phyloP scores from a whole-genome alignment of 2,113 vertebrate genomes.

The Melanerpes aurifrons region DNA sequence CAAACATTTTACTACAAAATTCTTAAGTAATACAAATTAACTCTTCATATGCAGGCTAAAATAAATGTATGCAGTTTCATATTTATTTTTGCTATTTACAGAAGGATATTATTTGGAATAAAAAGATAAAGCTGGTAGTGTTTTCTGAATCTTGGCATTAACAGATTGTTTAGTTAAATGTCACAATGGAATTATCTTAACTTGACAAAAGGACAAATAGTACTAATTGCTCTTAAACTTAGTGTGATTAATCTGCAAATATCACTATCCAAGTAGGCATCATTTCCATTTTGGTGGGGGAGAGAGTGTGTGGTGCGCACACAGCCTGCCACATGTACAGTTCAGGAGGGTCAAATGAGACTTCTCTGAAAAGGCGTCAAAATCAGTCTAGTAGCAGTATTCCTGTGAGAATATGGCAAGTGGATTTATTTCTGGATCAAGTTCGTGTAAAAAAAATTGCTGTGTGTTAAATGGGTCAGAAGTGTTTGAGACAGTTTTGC shows the following conservation, averaged over 20 bases:
- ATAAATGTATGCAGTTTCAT: background rate
- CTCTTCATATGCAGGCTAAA: background rate
- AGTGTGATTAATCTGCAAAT: background rate
- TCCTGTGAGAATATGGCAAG: background rate
- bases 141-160: background rate
- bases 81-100: background rate
- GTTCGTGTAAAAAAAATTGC: background rate
- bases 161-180: background rate
- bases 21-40: background rate
- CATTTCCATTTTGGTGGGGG: background rate
- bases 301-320: background rate
- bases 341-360: background rate
- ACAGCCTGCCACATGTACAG: no score
- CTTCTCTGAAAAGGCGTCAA: background rate
- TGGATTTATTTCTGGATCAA: slow-evolving; percentile 21
- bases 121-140: background rate
- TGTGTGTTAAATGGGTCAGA: background rate
- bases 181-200: background rate
- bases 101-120: background rate
- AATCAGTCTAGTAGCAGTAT: background rate
- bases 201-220: background rate
- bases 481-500: background rate
- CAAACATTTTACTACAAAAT: no score
- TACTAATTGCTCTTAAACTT: background rate
- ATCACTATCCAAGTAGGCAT: background rate